Evolutionary conservation across 1,140 invertebrate genomes (phyloP).

Genomic region (Plectrocnemia conspersa): DNA sequence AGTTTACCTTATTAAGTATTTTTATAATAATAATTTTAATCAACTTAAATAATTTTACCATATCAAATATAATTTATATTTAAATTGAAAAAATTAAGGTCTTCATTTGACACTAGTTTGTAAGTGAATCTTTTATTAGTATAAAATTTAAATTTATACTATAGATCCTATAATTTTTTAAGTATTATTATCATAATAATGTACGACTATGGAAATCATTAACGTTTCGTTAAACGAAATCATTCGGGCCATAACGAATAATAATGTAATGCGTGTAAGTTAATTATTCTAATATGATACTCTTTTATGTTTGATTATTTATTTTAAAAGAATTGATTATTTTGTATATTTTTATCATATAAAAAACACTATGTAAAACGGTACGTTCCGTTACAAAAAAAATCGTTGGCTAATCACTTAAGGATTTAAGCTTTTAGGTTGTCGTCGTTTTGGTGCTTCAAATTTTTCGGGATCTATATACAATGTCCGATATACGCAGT

Average conservation of each 20-base stretch:
- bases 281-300: too few species aligned
- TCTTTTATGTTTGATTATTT: too few species aligned
- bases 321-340: too few species aligned
- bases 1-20: slow-evolving; percentile 80
- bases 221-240: slow-evolving; percentile 20
- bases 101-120: slow-evolving; percentile 26
- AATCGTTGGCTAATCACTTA: slow-evolving; percentile 21
- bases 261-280: slow-evolving; percentile 13
- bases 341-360: too few species aligned
- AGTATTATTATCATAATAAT: too few species aligned
- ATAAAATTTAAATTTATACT: too few species aligned
- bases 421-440: slow-evolving; percentile 12
- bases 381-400: slow-evolving; percentile 23
- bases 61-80: slow-evolving; percentile 24
- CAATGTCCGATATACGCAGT: slow-evolving; percentile 2
- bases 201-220: slow-evolving; percentile 14
- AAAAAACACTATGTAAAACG: too few species aligned
- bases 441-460: slow-evolving; percentile 9
- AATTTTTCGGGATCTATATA: slow-evolving; percentile 6
- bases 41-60: slow-evolving; percentile 15
- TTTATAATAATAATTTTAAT: slow-evolving; percentile 3
- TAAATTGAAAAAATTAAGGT: slow-evolving; percentile 17
- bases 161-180: too few species aligned
- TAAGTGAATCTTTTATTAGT: slow-evolving; percentile 10
- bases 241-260: slow-evolving; percentile 18